Conservation (phyloP, 2,797 vertebrate species). For the Ispidina picta region DNA sequence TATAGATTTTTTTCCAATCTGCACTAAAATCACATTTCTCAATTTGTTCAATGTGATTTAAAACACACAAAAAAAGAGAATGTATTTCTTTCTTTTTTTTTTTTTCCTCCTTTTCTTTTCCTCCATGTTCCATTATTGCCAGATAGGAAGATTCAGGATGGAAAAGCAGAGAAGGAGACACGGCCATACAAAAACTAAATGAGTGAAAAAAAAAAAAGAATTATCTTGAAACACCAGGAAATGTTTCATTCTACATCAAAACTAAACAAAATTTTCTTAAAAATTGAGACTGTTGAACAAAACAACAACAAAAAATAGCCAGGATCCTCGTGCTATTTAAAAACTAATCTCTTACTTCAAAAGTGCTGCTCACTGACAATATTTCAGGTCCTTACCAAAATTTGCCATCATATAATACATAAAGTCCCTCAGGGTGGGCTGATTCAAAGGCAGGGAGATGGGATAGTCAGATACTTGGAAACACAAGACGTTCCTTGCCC, state of each 20-base stretch:
- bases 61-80: neutral
- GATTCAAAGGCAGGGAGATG: neutral
- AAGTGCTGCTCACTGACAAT: neutral
- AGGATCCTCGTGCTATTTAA: neutral
- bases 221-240: neutral
- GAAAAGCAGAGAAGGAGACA: neutral
- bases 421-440: neutral
- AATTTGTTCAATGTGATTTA: neutral
- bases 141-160: neutral
- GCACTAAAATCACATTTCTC: neutral
- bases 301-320: neutral
- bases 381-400: neutral
- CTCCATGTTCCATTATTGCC: neutral
- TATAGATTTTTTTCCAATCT: neutral
- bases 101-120: neutral
- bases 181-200: neutral
- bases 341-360: neutral
- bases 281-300: neutral
- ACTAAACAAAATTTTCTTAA: neutral
- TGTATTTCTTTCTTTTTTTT: neutral
- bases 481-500: fast-evolving
- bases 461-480: neutral
- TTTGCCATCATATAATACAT: neutral
- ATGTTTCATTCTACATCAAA: neutral
- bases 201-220: neutral